phyloP scores from a whole-genome alignment of 2,797 vertebrate genomes.

The Pipistrellus pygmaeus region DNA sequence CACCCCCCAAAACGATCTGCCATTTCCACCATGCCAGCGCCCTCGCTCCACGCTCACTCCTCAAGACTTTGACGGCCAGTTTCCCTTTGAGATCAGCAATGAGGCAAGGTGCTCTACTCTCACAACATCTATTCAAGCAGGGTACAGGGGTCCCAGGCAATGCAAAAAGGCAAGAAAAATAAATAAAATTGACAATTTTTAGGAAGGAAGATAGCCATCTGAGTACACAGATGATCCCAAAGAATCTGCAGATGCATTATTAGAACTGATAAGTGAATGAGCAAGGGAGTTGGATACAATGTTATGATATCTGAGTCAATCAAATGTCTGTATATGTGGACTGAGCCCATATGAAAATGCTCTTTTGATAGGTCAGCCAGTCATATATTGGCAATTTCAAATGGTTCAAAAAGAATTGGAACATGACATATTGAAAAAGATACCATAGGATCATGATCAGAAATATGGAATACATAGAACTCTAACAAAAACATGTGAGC shows the following conservation, averaged over 20 bases:
- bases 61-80: not conserved
- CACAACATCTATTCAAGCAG: not conserved
- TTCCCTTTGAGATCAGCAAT: not conserved
- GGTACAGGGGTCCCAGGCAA: not conserved
- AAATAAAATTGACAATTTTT: not conserved
- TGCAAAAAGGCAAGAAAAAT: not conserved
- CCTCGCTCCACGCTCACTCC: not conserved
- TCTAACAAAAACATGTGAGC: not conserved
- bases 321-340: not conserved
- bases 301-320: not conserved
- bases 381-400: not conserved
- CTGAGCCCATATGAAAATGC: not conserved
- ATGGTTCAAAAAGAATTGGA: not conserved
- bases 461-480: not conserved
- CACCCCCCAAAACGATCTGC: rapidly evolving
- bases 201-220: not conserved
- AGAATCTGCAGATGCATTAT: not conserved
- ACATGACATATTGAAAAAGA: not conserved
- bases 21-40: not conserved
- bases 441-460: not conserved
- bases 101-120: not conserved
- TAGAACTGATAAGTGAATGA: not conserved
- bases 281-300: not conserved
- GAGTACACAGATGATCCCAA: rapidly evolving
- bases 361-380: not conserved